Conservation (phyloP, 2,888 invertebrate species). For the Andrena bicolor region DNA sequence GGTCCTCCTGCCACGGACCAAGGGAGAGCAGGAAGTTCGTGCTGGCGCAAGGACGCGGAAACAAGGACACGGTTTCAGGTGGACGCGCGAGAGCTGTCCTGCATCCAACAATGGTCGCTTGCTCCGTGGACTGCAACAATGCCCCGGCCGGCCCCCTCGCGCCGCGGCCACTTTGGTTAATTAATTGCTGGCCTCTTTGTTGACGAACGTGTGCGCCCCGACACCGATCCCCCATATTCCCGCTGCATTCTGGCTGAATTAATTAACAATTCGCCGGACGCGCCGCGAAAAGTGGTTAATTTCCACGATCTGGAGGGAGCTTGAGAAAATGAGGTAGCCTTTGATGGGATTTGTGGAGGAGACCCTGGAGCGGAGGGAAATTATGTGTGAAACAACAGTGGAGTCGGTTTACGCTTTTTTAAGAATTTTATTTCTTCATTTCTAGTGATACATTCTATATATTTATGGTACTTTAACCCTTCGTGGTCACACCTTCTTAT, state of each 20-base stretch:
- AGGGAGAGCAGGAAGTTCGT: slow-evolving; percentile 50
- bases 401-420: too few species aligned
- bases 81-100: slow-evolving; percentile 39
- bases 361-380: too few species aligned
- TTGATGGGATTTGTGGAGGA: too few species aligned
- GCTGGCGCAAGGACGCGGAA: slow-evolving; percentile 67
- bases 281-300: slow-evolving; percentile 57
- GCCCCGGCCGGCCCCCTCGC: slow-evolving; percentile 28
- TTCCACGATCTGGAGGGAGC: slow-evolving; percentile 15
- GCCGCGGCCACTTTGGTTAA: slow-evolving; percentile 69
- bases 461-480: too few species aligned
- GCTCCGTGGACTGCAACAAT: slow-evolving; percentile 63
- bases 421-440: too few species aligned
- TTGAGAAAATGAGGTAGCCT: too few species aligned
- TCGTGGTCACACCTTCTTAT: too few species aligned
- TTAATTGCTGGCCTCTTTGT: slow-evolving; percentile 73
- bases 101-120: slow-evolving; percentile 58
- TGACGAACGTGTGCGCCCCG: slow-evolving; percentile 64
- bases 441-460: too few species aligned
- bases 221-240: slow-evolving; percentile 62
- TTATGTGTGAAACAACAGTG: too few species aligned
- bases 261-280: slow-evolving; percentile 64
- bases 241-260: slow-evolving; percentile 65
- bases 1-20: neutral
- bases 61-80: slow-evolving; percentile 65